A percentile compares a stretch with the other conserved stretches of the same genome.
phyloP scores from a whole-genome alignment of 1,140 invertebrate genomes.

The Brachionus calyciflorus region DNA sequence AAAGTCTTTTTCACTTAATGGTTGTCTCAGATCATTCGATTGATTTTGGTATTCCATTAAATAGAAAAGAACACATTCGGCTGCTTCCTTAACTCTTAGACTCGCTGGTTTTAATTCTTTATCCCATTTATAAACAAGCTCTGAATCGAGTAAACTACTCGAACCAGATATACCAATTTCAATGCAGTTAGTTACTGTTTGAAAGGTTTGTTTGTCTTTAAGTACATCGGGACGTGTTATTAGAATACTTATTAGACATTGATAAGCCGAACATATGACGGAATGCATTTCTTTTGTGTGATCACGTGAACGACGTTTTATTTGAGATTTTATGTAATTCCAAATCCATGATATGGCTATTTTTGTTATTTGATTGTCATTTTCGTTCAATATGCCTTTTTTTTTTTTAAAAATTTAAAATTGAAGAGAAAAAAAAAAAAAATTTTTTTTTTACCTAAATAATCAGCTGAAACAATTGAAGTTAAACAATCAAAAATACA shows the following conservation, averaged over 20 bases:
- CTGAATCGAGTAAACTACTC: conserved; percentile 64
- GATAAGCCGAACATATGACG: conserved; percentile 80
- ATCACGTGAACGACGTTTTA: conserved; percentile 29
- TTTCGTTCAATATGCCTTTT: conserved; percentile 16
- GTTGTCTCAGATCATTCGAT: neutral
- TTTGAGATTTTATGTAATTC: conserved; percentile 42
- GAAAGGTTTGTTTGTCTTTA: conserved; percentile 84
- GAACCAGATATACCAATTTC: conserved; percentile 95
- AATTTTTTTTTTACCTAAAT: neutral
- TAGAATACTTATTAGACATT: conserved; percentile 86
- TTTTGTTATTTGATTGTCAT: conserved; percentile 9
- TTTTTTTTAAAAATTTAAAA: no score
- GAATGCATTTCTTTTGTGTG: conserved; percentile 47
- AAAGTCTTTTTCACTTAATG: neutral
- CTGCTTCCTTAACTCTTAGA: conserved; percentile 89
- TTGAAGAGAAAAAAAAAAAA: neutral
- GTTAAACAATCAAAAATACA: conserved; percentile 28
- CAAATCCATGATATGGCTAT: conserved; percentile 28
- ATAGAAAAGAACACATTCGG: conserved; percentile 81
- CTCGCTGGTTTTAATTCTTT: conserved; percentile 93
- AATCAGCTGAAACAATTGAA: conserved; percentile 12
- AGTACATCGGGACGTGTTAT: conserved; percentile 80
- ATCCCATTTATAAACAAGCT: conserved; percentile 73
- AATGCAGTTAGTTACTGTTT: conserved; percentile 88
- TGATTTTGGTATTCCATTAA: conserved; percentile 74